Percentiles rank a stretch among this genome's conserved stretches.
Conservation (phyloP, 2,113 vertebrate genomes). For the Protobothrops flavoviridis region DNA sequence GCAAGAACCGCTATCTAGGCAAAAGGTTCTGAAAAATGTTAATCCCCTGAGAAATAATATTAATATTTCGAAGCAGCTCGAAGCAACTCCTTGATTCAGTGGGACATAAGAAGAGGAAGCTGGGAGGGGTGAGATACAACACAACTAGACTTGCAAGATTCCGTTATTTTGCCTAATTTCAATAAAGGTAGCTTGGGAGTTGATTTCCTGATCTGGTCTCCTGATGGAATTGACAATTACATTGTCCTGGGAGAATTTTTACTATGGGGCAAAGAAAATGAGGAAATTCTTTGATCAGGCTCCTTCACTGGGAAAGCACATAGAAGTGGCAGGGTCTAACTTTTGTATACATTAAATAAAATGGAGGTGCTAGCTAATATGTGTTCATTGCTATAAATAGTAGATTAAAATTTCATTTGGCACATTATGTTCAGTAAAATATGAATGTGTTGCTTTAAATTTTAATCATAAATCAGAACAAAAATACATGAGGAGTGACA, state of each 20-base stretch:
- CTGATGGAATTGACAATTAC: neutral
- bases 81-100: neutral
- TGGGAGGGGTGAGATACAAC: neutral
- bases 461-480: conserved; percentile 89
- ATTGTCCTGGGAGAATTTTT: neutral
- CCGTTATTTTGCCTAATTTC: neutral
- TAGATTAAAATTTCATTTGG: conserved; percentile 88
- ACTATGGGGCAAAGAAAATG: neutral
- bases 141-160: neutral
- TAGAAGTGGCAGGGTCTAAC: neutral
- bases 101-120: neutral
- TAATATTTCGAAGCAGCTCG: neutral
- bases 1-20: neutral
- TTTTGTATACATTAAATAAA: conserved; percentile 43
- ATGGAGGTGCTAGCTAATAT: neutral
- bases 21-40: neutral
- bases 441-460: conserved; percentile 90
- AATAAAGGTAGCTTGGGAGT: neutral
- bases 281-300: neutral
- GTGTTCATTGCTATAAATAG: conserved; percentile 42
- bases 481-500: conserved; percentile 79
- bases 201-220: neutral
- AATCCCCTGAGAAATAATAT: neutral
- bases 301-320: neutral
- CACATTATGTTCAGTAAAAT: conserved; percentile 92